phyloP scores from a whole-genome alignment of 2,113 vertebrate genomes.

The zebrafish (Danio rerio) region DNA sequence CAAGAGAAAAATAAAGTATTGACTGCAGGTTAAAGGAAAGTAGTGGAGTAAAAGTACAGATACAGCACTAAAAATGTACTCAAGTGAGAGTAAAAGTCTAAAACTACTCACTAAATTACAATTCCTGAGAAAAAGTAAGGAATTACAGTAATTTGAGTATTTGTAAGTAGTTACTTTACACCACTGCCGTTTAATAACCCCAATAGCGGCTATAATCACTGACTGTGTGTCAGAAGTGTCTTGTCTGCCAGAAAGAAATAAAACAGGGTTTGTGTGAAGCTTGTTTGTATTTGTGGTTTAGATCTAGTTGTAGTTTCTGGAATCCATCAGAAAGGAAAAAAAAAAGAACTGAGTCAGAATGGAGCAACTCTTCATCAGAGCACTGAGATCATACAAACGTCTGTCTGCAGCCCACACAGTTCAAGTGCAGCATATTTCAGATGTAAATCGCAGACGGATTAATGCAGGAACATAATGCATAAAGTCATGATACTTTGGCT shows the following conservation, averaged over 20 bases:
- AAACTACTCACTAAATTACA: too few species aligned
- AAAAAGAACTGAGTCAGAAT: conserved; percentile 39
- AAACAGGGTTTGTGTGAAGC: conserved; percentile 1
- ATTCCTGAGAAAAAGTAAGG: too few species aligned
- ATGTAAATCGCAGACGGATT: neutral
- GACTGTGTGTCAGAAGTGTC: conserved; percentile 12
- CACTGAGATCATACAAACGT: conserved; percentile 31
- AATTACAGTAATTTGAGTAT: too few species aligned
- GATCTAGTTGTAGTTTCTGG: conserved; percentile 38
- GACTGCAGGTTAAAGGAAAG: too few species aligned
- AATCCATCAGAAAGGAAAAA: conserved; percentile 18
- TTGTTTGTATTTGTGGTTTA: conserved; percentile 26
- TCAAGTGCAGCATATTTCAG: conserved; percentile 38
- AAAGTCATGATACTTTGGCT: neutral
- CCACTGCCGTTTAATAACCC: too few species aligned
- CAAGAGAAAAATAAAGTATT: too few species aligned
- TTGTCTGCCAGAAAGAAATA: neutral
- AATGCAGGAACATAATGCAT: neutral
- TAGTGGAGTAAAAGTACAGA: too few species aligned
- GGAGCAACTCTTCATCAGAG: conserved; percentile 58
- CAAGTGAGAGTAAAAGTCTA: too few species aligned
- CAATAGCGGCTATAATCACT: neutral
- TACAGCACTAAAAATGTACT: too few species aligned
- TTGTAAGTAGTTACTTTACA: too few species aligned
- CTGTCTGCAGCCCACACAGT: conserved; percentile 30